A percentile compares a stretch with the other conserved stretches of the same genome.
Conservation (phyloP, 1,140 invertebrate species). For the Dendrolimus punctatus region DNA sequence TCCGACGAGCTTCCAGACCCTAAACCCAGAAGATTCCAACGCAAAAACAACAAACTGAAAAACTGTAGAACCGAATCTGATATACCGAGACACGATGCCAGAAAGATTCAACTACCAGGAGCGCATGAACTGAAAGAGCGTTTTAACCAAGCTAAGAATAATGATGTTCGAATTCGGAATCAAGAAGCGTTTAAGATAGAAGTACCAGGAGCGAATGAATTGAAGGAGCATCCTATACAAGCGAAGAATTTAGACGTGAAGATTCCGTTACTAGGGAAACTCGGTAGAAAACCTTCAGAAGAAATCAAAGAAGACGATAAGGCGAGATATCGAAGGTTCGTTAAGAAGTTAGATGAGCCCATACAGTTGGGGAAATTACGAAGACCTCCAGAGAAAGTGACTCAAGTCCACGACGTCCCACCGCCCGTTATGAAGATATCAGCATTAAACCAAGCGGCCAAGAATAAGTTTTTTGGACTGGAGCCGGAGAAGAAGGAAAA, state of each 20-base stretch:
- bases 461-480: conserved; percentile 60
- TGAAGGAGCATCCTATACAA: conserved; percentile 51
- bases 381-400: conserved; percentile 35
- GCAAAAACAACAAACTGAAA: conserved; percentile 61
- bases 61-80: conserved; percentile 63
- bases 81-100: conserved; percentile 30
- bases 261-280: conserved; percentile 44
- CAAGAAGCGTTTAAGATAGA: conserved; percentile 34
- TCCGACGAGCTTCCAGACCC: conserved; percentile 54
- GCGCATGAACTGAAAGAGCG: conserved; percentile 54
- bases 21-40: conserved; percentile 49
- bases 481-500: conserved; percentile 49
- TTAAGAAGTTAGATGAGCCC: conserved; percentile 50
- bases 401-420: conserved; percentile 31
- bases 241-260: conserved; percentile 48
- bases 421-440: conserved; percentile 48
- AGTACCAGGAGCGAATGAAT: conserved; percentile 48
- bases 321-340: conserved; percentile 32
- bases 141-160: conserved; percentile 43
- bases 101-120: conserved; percentile 42
- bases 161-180: conserved; percentile 30
- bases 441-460: conserved; percentile 50
- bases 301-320: conserved; percentile 45
- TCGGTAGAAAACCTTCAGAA: conserved; percentile 46
- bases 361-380: conserved; percentile 54